Evolutionary conservation across 2,797 vertebrate genomes (phyloP), one percentile per base, ranked within the genome.

Genomic region (Adrianichthys oophorus): DNA sequence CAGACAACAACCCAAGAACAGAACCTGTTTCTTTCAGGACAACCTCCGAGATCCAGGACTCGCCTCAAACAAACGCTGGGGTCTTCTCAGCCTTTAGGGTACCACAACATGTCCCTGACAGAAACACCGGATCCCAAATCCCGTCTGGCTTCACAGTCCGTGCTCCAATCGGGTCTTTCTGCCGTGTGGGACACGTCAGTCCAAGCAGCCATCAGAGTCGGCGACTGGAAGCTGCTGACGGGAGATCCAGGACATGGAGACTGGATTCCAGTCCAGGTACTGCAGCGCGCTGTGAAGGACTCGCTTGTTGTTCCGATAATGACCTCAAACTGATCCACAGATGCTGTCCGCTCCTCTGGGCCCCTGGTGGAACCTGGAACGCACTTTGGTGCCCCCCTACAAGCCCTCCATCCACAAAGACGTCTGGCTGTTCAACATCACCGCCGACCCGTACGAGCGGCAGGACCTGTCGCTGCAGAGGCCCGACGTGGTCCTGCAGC

Each of bases 351-450:
- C 91, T 61, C 95, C 98, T 17, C 93, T 94, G 0, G 95, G 94
- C 6, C 95, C 92, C 79, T 99, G 97, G 97, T 99, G 96, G 97
- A 95, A 96, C 86, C 90, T 99, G 13, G 97, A 98, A 54, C 91
- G 96, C 1, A 18, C 59, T 50, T 17, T 55, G 3, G 18, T 19
- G 0, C 41, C 62, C 0, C 10, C 4, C 24, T 24, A 52, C 45
- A 86, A 92, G 79, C 87, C 87, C 17, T 80, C 85, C 6, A 65
- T 81, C 4, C 65, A 62, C 41, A 92, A 92, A 71, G 93, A 89
- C 0, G 19, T 97, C 61, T 98, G 97, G 96, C 92, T 99, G 50
- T 99, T 96, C 88, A 98, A 99, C 89, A 96, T 99, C 90, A 97
- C 93, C 0, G 94, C 87, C 0, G 97, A 99, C 84, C 97, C 97